Evolutionary conservation across 2,113 vertebrate genomes (phyloP), one percentile per base, ranked within the genome.

Genomic region (Corythornis vintsioides): DNA sequence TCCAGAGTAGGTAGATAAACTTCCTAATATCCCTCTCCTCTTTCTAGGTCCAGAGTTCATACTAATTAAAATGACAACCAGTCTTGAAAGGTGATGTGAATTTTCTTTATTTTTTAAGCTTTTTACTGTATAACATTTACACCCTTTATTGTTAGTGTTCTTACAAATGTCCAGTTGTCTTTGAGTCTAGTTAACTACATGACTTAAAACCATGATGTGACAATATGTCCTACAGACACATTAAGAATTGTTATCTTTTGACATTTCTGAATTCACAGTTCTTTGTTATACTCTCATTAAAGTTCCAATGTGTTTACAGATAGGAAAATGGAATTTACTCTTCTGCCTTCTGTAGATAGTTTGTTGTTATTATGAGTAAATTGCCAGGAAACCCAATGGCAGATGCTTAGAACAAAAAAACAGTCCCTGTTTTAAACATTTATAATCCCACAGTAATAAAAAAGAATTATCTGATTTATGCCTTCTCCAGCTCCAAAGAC

Each of bases 1-100:
- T 83, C 17, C 15, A 6, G 50, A 52, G 35, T 0, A 47, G 24
- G 29, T 25, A 3, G 8, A 24, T 38, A 10, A 3, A 19, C 2
- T n/a, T 57, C 8, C 11, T 3, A 33, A 25, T 26, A 71, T 17
- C 20, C 13, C 70, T 92, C 15, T 8, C 4, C 21, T 45, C 21
- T 31, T 42, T 25, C 21, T 31, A 38, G 1, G 13, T 84, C 13
- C 11, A 3, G 16, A 70, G 5, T 66, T 78, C 20, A 55, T 55
- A 56, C 4, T 31, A 79, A 60, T 26, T 60, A 59, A 74, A 87
- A 67, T 64, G 2, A 40, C 8, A 75, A 35, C 3, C 26, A 9
- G 7, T 8, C 17, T 40, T n/a, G 26, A 85, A 52, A 69, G 21
- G 3, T 47, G 26, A 50, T 47, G 28, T 59, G 11, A 55, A 3